Conservation (phyloP, 2,888 invertebrate species). For the Empis stercorea region DNA sequence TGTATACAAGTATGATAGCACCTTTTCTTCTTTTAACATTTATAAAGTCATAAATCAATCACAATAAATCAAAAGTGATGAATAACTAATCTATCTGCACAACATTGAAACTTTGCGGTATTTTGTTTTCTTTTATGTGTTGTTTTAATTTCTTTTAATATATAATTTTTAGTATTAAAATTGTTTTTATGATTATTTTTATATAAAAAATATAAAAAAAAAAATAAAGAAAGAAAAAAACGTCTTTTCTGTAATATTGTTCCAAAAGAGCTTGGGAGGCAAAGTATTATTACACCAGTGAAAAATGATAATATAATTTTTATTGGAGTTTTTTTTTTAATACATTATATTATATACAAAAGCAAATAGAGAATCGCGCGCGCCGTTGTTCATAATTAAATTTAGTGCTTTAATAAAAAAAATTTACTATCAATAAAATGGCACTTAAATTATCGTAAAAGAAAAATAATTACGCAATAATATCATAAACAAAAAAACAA, state of each 20-base stretch:
- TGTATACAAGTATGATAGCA: too few species aligned
- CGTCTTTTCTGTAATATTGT: not conserved
- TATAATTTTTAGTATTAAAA: not conserved
- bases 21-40: too few species aligned
- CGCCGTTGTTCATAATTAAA: slow-evolving; percentile 8
- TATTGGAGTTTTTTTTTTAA: slow-evolving; percentile 1
- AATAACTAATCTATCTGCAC: too few species aligned
- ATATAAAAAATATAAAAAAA: too few species aligned
- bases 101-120: too few species aligned
- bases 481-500: not conserved
- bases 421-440: slow-evolving; percentile 31
- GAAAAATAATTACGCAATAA: slow-evolving; percentile 8
- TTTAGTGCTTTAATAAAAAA: slow-evolving; percentile 2
- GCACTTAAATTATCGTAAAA: slow-evolving; percentile 30
- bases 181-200: not conserved
- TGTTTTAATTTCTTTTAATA: slow-evolving; percentile 1
- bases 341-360: slow-evolving; percentile 1
- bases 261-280: not conserved
- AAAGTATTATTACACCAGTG: not conserved
- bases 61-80: too few species aligned
- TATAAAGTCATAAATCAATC: too few species aligned
- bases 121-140: slow-evolving; percentile 1
- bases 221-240: too few species aligned
- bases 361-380: slow-evolving; percentile 4
- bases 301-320: slow-evolving; percentile 2